Percentiles rank a stretch among this genome's conserved stretches.
phyloP scores from a whole-genome alignment of 2,888 invertebrate genomes.

The Apoda limacodes region DNA sequence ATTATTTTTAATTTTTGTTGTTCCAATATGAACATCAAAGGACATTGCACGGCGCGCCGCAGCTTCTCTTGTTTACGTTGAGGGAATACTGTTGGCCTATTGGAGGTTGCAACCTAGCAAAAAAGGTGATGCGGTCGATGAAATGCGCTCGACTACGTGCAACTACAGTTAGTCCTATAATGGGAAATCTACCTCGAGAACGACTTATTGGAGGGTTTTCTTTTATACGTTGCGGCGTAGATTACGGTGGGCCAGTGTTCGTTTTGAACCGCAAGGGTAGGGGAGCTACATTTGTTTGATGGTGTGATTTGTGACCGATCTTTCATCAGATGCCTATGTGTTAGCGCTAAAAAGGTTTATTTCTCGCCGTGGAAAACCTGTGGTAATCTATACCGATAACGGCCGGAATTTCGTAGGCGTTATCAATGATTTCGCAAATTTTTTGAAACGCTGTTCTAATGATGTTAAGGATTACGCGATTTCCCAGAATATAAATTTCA shows the following conservation, averaged over 20 bases:
- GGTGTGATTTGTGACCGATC: conserved; percentile 8
- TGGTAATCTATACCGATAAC: conserved; percentile 8
- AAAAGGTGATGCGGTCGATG: too few species aligned
- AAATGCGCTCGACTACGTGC: too few species aligned
- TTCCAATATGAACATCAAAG: too few species aligned
- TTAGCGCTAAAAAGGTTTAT: conserved; percentile 12
- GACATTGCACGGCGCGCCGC: too few species aligned
- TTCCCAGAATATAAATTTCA: too few species aligned
- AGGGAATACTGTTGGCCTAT: conserved; percentile 14
- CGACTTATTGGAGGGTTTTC: conserved; percentile 7
- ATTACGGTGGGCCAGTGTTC: too few species aligned
- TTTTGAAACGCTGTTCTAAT: too few species aligned
- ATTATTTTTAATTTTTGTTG: too few species aligned
- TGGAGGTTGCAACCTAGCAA: too few species aligned
- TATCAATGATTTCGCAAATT: conserved; percentile 5
- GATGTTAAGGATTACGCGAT: too few species aligned
- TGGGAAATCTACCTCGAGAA: too few species aligned
- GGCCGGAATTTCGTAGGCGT: conserved; percentile 10
- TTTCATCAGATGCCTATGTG: conserved; percentile 8
- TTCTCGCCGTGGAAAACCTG: conserved; percentile 10
- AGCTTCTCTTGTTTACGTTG: conserved; percentile 15
- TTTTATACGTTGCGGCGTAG: conserved; percentile 8
- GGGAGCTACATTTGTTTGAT: conserved; percentile 12
- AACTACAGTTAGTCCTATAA: too few species aligned
- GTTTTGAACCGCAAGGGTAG: conserved; percentile 12